These are phyloP conservation scores for Micrastur ruficollis DNA, from an alignment of 2,797 vertebrate genomes.

Conservation along the genomic window DNA sequence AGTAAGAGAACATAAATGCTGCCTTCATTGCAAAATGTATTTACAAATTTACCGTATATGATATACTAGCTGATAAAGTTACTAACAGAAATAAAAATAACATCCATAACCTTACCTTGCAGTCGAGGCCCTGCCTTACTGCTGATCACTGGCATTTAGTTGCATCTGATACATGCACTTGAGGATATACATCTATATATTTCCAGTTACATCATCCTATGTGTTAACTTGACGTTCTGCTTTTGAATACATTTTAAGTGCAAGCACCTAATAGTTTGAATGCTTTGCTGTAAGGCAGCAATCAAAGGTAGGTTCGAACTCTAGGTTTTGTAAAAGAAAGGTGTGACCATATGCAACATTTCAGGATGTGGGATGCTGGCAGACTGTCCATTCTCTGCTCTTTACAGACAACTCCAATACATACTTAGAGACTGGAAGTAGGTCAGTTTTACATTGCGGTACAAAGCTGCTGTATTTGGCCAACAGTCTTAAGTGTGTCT, in stretches of 20 bases:
- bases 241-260: not conserved
- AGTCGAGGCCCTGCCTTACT: not conserved
- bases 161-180: not conserved
- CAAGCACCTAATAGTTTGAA: not conserved
- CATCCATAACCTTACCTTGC: not conserved
- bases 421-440: not conserved
- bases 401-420: not conserved
- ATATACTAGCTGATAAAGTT: not conserved
- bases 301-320: not conserved
- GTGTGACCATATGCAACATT: not conserved
- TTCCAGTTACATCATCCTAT: not conserved
- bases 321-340: not conserved
- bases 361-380: not conserved
- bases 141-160: not conserved
- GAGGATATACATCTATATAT: not conserved
- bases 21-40: not conserved
- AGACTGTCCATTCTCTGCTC: not conserved
- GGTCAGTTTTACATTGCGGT: not conserved
- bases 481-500: fast-evolving
- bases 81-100: not conserved
- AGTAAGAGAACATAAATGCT: not conserved
- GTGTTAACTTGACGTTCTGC: not conserved
- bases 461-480: not conserved
- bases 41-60: not conserved
- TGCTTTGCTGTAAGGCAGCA: not conserved